phyloP scores from a whole-genome alignment of 1,140 invertebrate species.

The Pararge aegeria region DNA sequence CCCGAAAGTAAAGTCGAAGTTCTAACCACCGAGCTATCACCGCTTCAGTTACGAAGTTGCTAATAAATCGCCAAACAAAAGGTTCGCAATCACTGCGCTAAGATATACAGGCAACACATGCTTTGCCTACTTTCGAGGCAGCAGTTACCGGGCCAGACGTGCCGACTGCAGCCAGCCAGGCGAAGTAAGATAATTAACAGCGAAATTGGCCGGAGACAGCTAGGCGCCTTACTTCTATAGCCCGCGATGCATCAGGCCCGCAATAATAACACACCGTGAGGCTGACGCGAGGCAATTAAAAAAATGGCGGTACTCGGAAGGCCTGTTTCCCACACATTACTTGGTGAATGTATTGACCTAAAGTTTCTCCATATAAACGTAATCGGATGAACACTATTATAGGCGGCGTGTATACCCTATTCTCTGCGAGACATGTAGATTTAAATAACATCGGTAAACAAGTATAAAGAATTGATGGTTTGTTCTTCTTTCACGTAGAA shows the following conservation, averaged over 20 bases:
- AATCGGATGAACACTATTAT: no score
- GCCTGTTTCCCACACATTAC: conserved; percentile 25
- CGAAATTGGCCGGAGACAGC: conserved; percentile 72
- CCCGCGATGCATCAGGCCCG: conserved; percentile 56
- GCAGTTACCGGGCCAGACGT: conserved; percentile 59
- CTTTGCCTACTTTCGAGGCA: conserved; percentile 55
- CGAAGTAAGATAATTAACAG: conserved; percentile 70
- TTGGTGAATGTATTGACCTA: conserved; percentile 29
- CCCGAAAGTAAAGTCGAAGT: no score
- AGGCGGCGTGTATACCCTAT: no score
- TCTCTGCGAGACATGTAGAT: no score
- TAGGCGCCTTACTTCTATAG: conserved; percentile 72
- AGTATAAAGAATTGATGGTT: no score
- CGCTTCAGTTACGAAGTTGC: no score
- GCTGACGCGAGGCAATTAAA: conserved; percentile 62
- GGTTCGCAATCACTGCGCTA: background rate
- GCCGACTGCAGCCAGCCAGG: conserved; percentile 51
- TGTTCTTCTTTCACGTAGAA: no score
- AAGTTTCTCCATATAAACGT: no score
- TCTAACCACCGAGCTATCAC: no score
- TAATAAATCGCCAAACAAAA: no score
- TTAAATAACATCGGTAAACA: conserved; percentile 49
- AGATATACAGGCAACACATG: conserved; percentile 40
- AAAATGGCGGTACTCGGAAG: conserved; percentile 31
- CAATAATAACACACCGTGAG: conserved; percentile 63